phyloP scores from a whole-genome alignment of 2,113 vertebrate species.

The Menidia beryllina region DNA sequence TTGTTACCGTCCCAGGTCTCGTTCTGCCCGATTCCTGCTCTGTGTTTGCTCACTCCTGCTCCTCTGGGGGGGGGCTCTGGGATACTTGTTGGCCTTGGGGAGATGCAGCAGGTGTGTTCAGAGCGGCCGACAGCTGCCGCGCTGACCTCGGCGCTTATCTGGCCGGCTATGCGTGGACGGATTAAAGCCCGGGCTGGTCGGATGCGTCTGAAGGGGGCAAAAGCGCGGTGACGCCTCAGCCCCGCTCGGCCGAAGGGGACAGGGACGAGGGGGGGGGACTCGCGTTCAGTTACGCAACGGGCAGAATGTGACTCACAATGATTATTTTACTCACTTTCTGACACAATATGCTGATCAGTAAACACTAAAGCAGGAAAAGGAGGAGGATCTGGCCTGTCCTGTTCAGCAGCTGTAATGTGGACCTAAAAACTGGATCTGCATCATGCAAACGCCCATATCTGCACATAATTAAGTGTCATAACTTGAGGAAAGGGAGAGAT shows the following conservation, averaged over 20 bases:
- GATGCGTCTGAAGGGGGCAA: not conserved
- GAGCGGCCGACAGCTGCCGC: slow-evolving; percentile 29
- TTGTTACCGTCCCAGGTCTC: not conserved
- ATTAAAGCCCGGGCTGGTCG: not conserved
- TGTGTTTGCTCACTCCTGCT: not conserved
- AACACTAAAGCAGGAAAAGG: not conserved
- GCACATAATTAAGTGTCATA: no score
- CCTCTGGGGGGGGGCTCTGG: not conserved
- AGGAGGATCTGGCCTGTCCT: no score
- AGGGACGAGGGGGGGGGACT: not conserved
- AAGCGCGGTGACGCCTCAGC: not conserved
- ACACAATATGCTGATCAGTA: not conserved
- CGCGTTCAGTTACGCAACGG: slow-evolving; percentile 1
- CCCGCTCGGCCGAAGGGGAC: not conserved
- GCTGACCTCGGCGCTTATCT: slow-evolving; percentile 42
- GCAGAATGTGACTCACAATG: no score
- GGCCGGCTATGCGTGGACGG: not conserved
- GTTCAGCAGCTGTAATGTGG: no score
- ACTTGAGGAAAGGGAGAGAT: no score
- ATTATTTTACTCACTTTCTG: not conserved
- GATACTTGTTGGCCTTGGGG: slow-evolving; percentile 18
- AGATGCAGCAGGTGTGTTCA: slow-evolving; percentile 27
- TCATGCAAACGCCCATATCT: no score
- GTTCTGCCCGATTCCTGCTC: accelerated
- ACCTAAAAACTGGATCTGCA: no score